phyloP scores from a whole-genome alignment of 2,113 vertebrate species.

The Myrmecophaga tridactyla region DNA sequence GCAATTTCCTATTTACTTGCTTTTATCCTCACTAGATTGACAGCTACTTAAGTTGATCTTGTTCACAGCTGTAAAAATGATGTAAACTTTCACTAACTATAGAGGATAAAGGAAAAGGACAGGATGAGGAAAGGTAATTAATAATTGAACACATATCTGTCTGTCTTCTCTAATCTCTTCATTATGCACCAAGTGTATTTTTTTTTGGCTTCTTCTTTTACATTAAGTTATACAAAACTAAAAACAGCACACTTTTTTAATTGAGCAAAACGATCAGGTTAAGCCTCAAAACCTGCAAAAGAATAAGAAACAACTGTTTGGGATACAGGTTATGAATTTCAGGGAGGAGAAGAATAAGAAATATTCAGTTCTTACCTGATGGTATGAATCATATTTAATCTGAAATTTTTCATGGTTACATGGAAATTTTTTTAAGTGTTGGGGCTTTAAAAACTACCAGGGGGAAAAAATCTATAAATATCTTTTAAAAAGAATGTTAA shows the following conservation, averaged over 20 bases:
- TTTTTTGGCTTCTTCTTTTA: not conserved
- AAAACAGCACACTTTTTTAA: not conserved
- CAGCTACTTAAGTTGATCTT: not conserved
- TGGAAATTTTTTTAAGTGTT: not conserved
- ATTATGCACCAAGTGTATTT: not conserved
- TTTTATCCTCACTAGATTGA: not conserved
- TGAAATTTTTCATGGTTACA: not conserved
- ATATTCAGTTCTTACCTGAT: not conserved
- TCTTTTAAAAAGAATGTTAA: not conserved
- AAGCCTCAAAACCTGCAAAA: not conserved
- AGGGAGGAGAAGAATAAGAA: not conserved
- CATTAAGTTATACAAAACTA: not conserved
- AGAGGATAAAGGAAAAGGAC: not conserved
- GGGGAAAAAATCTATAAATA: not conserved
- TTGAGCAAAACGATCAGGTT: not conserved
- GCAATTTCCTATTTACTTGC: not conserved
- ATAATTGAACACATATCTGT: not conserved
- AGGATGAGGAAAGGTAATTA: not conserved
- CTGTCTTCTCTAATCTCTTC: not conserved
- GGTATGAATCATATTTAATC: not conserved
- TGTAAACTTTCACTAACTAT: not conserved
- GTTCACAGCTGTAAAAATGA: not conserved
- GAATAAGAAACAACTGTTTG: not conserved
- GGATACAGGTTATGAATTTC: not conserved
- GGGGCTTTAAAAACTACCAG: not conserved